Evolutionary conservation across 2,113 vertebrate genomes (phyloP).

Genomic region (Motacilla tschutschensis): DNA sequence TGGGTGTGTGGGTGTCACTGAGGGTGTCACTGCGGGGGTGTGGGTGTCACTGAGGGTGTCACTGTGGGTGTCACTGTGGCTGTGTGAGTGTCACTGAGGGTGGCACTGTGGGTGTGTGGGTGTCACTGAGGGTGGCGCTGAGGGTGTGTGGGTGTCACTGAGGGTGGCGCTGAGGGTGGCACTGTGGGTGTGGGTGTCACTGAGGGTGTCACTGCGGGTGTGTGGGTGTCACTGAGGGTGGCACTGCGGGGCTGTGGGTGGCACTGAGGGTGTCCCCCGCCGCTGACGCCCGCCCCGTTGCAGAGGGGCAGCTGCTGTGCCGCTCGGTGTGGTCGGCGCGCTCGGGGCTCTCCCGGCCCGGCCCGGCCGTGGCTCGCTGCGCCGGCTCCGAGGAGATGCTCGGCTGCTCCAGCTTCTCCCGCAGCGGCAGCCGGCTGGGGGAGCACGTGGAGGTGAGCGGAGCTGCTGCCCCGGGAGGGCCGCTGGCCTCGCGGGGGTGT

Average conservation of each 20-base stretch:
- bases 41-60: neutral
- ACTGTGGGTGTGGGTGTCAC: neutral
- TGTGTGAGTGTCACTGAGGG: neutral
- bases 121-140: neutral
- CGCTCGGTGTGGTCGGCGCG: conserved; percentile 84
- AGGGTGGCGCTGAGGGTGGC: neutral
- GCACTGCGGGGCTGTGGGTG: neutral
- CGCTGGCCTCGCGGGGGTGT: fast-evolving
- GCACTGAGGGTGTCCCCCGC: fast-evolving
- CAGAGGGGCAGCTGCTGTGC: conserved; percentile 76
- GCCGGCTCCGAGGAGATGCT: conserved; percentile 74
- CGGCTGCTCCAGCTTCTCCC: conserved; percentile 77
- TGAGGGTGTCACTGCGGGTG: neutral
- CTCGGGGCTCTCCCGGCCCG: conserved; percentile 49
- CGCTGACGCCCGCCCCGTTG: fast-evolving
- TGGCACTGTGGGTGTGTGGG: neutral
- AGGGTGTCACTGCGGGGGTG: too few relatives aligned
- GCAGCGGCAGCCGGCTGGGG: conserved; percentile 61
- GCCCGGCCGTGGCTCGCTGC: conserved; percentile 66
- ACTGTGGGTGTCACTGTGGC: too few relatives aligned
- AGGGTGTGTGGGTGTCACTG: neutral
- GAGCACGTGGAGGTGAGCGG: conserved; percentile 76
- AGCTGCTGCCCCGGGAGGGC: neutral
- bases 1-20: too few relatives aligned
- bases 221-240: neutral